These are phyloP conservation scores for Dinothrombium tinctorium DNA, from an alignment of 1,140 invertebrate species.

Conservation along the genomic window DNA sequence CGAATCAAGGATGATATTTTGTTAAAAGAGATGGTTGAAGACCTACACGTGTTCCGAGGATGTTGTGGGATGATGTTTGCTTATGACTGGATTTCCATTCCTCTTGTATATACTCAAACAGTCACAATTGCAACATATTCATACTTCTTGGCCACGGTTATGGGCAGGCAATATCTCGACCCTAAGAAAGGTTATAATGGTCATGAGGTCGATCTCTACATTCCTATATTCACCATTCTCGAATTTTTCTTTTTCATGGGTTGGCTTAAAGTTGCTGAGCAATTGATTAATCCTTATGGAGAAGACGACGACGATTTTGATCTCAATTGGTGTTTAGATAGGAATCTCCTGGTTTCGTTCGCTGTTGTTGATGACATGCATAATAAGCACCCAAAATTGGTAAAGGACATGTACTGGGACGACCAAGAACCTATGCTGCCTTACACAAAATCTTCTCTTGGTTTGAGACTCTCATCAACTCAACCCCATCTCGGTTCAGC, in stretches of 20 bases:
- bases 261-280: conserved; percentile 38
- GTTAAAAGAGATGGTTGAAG: conserved; percentile 9
- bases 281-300: conserved; percentile 24
- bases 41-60: conserved; percentile 22
- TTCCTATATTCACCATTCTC: conserved; percentile 22
- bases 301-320: conserved; percentile 30
- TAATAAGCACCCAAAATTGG: conserved; percentile 14
- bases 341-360: conserved; percentile 13
- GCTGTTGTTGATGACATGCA: conserved; percentile 16
- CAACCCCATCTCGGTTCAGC: conserved; percentile 17
- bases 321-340: conserved; percentile 16
- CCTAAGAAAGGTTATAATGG: conserved; percentile 19
- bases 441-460: conserved; percentile 18
- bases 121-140: conserved; percentile 33
- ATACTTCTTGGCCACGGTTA: conserved; percentile 64
- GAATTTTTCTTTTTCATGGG: conserved; percentile 92
- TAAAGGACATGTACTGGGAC: conserved; percentile 24
- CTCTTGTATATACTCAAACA: conserved; percentile 27
- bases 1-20: conserved; percentile 64
- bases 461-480: conserved; percentile 15
- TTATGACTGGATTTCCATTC: conserved; percentile 29
- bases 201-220: conserved; percentile 17
- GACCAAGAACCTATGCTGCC: conserved; percentile 20
- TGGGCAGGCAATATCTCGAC: conserved; percentile 54
- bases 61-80: conserved; percentile 19